Evolutionary conservation across 1,140 invertebrate species (phyloP), one percentile per base, ranked within the genome.

Genomic region (Drosophila lacteicornis): DNA sequence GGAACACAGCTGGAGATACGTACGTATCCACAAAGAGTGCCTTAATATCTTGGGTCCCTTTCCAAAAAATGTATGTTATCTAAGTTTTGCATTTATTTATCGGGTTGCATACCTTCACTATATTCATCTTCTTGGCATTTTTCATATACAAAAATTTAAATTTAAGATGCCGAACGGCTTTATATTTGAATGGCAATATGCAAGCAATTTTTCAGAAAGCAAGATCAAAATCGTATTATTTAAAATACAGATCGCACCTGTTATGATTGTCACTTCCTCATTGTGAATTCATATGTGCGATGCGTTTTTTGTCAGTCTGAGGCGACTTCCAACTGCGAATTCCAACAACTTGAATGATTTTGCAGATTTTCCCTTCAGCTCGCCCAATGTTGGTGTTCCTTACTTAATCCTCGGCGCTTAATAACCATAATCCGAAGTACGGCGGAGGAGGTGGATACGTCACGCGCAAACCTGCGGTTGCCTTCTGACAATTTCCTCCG

Each of bases 391-490:
- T 85, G 75, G 69, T 85, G 71, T 90, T 90, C 75, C 58, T 49
- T 66, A 70, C 75, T 71, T 81, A 90, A 84, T 82, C 81, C 83
- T 78, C 71, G 58, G 67, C 60, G 66, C 70, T 80, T 88, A 83
- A 88, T 88, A 88, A 83, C 80, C 83, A 88, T 80, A 88, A 76
- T 79, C 57, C 75, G 49, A 22, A 69, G 11, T 30, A 40, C 13
- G 15, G 12, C 43, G 45, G 58, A 63, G 51, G 43, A 36, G 45
- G 43, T 15, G 40, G 25, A 27, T 25, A 36, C 76, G 65, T 82
- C 56, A 67, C 84, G 84, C 84, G 84, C 84, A 84, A 88, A 69
- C 80, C 63, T 80, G 80, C 55, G 84, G 84, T 61, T 56, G 57
- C 63, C 74, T 79, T 68, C 46, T 71, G 73, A 65, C 73, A 78